These are phyloP conservation scores for Eurytoma californica DNA, from an alignment of 2,888 invertebrate genomes.

Conservation along the genomic window DNA sequence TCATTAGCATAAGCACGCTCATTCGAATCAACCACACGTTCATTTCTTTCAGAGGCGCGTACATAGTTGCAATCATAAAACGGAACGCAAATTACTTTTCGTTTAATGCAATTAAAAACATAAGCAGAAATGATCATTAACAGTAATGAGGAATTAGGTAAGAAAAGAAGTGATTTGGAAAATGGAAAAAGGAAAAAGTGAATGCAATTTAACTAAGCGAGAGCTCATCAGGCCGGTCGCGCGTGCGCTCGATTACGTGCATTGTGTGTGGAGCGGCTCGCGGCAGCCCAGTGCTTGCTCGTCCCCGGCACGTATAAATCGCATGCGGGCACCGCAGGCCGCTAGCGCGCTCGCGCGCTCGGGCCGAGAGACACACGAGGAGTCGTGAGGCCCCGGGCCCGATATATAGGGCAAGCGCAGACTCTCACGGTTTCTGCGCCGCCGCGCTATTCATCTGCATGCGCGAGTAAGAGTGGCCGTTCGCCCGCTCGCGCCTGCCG, in stretches of 20 bases:
- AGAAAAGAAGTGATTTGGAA: too few relatives aligned
- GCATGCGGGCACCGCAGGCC: not conserved
- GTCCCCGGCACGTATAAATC: conserved; percentile 2
- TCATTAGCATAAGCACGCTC: too few relatives aligned
- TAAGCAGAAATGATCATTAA: too few relatives aligned
- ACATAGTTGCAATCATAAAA: too few relatives aligned
- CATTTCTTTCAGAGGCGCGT: too few relatives aligned
- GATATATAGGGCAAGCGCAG: conserved; percentile 60
- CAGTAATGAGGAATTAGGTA: too few relatives aligned
- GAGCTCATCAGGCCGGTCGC: not conserved
- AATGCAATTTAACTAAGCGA: too few relatives aligned
- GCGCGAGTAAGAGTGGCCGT: conserved; percentile 54
- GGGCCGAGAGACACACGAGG: conserved; percentile 34
- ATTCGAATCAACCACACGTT: too few relatives aligned
- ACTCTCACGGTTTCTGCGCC: conserved; percentile 72
- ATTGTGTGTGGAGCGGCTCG: conserved; percentile 16
- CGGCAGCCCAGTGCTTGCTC: conserved; percentile 8
- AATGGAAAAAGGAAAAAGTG: too few relatives aligned
- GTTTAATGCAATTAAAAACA: too few relatives aligned
- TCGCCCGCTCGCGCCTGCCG: conserved; percentile 40
- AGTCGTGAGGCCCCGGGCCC: conserved; percentile 59
- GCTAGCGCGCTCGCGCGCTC: not conserved
- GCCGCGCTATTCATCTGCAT: conserved; percentile 74
- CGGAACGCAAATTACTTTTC: too few relatives aligned
- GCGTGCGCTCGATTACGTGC: conserved; percentile 57